Evolutionary conservation across 2,113 vertebrate genomes (phyloP).

Genomic region (Archocentrus centrarchus): DNA sequence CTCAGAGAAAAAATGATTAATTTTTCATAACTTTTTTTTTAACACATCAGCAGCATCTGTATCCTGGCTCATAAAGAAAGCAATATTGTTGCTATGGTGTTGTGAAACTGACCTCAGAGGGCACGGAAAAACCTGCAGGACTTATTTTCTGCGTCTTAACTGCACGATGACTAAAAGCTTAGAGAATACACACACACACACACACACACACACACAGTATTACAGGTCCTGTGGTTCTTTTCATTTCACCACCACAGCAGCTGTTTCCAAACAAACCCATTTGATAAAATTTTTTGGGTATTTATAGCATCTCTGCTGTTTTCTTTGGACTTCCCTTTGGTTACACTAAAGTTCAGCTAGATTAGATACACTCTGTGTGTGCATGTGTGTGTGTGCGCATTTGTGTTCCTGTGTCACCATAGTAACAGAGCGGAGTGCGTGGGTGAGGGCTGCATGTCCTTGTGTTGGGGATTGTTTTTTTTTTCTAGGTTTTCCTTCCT

Average conservation of each 20-base stretch:
- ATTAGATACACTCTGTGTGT: conserved; percentile 45
- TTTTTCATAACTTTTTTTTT: conserved; percentile 26
- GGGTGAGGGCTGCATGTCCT: conserved; percentile 54
- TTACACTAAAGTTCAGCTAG: conserved; percentile 58
- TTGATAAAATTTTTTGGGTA: conserved; percentile 59
- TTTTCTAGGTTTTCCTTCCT: conserved; percentile 53
- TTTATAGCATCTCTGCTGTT: conserved; percentile 58
- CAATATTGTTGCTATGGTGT: conserved; percentile 11
- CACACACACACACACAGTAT: not conserved
- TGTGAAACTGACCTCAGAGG: conserved; percentile 27
- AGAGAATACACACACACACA: not conserved
- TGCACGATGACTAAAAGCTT: conserved; percentile 6
- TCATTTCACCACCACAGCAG: not conserved
- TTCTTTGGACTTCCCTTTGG: conserved; percentile 22
- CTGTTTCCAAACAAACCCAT: conserved; percentile 50
- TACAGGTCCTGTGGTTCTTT: not conserved
- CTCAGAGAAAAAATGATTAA: conserved; percentile 10
- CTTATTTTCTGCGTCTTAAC: not conserved
- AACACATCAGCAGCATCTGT: conserved; percentile 1
- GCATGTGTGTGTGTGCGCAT: not conserved
- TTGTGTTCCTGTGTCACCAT: conserved; percentile 66
- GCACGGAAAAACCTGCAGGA: conserved; percentile 23
- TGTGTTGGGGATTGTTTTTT: conserved; percentile 29
- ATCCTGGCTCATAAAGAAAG: conserved; percentile 4
- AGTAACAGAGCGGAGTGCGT: conserved; percentile 63